These are phyloP conservation scores for Gracilinanus agilis DNA, from an alignment of 2,113 vertebrate species.

Conservation along the genomic window DNA sequence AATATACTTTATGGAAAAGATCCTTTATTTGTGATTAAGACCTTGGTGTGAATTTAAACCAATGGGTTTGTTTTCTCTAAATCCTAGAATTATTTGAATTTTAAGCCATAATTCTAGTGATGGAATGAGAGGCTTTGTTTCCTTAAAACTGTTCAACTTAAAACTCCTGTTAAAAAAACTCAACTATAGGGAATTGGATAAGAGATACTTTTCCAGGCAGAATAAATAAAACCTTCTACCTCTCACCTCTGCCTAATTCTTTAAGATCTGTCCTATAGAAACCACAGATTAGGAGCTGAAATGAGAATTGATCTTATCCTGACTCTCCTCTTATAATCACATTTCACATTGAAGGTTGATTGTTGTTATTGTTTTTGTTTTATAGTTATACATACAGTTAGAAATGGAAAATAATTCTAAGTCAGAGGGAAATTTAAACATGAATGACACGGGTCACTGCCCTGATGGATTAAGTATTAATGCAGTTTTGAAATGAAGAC, in stretches of 20 bases:
- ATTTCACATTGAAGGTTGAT: background rate
- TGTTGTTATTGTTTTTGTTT: background rate
- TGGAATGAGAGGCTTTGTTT: background rate
- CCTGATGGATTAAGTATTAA: conserved; percentile 48
- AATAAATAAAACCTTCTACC: conserved; percentile 7
- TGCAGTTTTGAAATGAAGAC: conserved; percentile 59
- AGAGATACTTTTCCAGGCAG: conserved; percentile 7
- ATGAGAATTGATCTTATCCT: conserved; percentile 6
- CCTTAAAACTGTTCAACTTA: too few relatives aligned
- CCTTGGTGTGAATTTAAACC: background rate
- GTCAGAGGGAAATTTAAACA: conserved; percentile 42
- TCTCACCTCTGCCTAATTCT: conserved; percentile 22
- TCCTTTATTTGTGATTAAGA: background rate
- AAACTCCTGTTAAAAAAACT: background rate
- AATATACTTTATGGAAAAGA: background rate
- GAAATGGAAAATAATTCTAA: conserved; percentile 52
- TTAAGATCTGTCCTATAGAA: conserved; percentile 6
- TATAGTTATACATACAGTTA: conserved; percentile 15
- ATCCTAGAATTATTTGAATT: background rate
- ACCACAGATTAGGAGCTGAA: conserved; percentile 21
- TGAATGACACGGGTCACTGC: conserved; percentile 15
- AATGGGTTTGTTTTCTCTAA: background rate
- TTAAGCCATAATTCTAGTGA: background rate
- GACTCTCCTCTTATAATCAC: background rate
- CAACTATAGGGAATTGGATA: conserved; percentile 12